Evolutionary conservation across 2,797 vertebrate species (phyloP).

Genomic region (Myoxocephalus aenaeus): DNA sequence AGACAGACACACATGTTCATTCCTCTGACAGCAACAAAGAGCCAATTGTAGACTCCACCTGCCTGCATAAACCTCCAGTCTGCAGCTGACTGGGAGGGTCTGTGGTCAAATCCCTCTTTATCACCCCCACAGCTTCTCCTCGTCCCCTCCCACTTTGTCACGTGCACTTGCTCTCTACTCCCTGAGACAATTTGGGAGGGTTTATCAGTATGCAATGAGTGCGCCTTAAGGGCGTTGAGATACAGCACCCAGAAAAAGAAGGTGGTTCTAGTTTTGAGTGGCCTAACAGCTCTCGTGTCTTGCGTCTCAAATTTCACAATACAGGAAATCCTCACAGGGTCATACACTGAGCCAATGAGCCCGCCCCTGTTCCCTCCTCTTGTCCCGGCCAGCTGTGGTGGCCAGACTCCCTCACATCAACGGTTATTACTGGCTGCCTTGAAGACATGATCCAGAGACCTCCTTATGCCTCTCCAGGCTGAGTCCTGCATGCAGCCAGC

Average conservation of each 20-base stretch:
- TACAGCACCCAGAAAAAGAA: conserved; percentile 61
- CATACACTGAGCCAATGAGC: conserved; percentile 42
- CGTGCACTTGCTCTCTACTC: conserved; percentile 67
- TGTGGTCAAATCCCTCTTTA: conserved; percentile 64
- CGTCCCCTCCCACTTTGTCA: conserved; percentile 71
- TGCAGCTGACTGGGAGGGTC: conserved; percentile 78
- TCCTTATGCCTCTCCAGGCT: conserved; percentile 66
- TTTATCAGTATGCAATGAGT: conserved; percentile 72
- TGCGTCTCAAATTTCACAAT: conserved; percentile 71
- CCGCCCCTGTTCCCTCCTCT: conserved; percentile 34
- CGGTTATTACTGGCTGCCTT: conserved; percentile 69
- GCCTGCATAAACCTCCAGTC: conserved; percentile 68
- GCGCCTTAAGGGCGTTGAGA: conserved; percentile 54
- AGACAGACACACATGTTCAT: conserved; percentile 80
- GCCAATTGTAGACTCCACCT: conserved; percentile 84
- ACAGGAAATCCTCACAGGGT: conserved; percentile 69
- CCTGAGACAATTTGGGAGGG: conserved; percentile 60
- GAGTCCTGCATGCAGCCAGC: conserved; percentile 61
- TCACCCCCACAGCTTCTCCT: conserved; percentile 59
- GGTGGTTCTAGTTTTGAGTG: conserved; percentile 68
- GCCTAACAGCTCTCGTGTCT: conserved; percentile 54
- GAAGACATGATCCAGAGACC: conserved; percentile 74
- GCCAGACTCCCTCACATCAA: conserved; percentile 65
- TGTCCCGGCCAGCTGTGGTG: conserved; percentile 62
- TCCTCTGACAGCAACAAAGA: conserved; percentile 82